Evolutionary conservation across 2,888 invertebrate genomes (phyloP), one percentile per base, ranked within the genome.

Genomic region (Laothoe populi): DNA sequence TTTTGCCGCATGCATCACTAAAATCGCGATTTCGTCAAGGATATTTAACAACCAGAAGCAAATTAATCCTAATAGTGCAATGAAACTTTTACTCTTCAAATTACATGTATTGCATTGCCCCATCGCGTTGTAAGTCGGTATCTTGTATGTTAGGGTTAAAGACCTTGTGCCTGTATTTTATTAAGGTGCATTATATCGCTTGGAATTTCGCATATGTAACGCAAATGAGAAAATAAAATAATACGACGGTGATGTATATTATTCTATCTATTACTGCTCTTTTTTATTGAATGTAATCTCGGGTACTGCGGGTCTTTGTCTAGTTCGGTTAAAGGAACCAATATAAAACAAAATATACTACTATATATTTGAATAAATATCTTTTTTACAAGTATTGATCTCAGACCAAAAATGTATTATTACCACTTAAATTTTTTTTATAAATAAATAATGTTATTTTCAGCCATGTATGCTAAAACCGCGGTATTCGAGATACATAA

Each of bases 121-220:
- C 10, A 53, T 31, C 11, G 19, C 19, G 10, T 31, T 11, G 4
- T 4, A 19, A 53, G 64, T 67, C 60, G 63, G 64, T 67, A 64
- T 65, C 63, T 64, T 77, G 73, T 75, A 73, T 83, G 77, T 83
- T 83, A 82, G 81, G 71, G 65, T 76, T 73, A 77, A 67, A 64
- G 70, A 75, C 77, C 72, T 77, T 74, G 84, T 84, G 84, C 84
- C 84, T 84, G 77, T 78, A 78, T 72, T 77, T 57, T 62, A 62
- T 62, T 59, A 63, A 45, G 40, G 59, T 57, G 48, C 49, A 60
- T 35, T 19, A 16, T 42, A 59, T 44, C 35, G 45, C 59, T 59
- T 59, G 45, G 59, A 35, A 53, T 11, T 35, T 53, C 53, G 35
- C 53, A 53, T 35, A 53, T 35, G 11, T 53, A 10, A 53, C 31